Evolutionary conservation across 2,113 vertebrate species (phyloP), one percentile per base, ranked within the genome.

Genomic region (Amblyopsis rosae): DNA sequence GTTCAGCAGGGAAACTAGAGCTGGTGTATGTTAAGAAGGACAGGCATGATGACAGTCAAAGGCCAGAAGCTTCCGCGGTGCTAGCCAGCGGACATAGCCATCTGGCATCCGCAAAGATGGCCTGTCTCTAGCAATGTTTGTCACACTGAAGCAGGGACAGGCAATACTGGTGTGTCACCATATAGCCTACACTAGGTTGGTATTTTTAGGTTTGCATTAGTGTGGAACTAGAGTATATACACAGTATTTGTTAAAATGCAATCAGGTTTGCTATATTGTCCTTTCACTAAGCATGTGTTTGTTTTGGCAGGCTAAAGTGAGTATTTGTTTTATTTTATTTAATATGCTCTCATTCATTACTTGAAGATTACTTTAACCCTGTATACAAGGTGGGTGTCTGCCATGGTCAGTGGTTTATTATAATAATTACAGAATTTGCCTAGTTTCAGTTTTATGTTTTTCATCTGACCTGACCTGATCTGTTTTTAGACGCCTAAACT

Each of bases 111-210:
- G 85, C 77, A 62, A 71, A 86, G 85, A 81, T 65, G 56, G 80
- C 87, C 74, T 89, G 90, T 90, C 90, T 85, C 70, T 82, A 79
- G 74, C 75, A 62, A 84, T 90, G 76, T 71, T 55, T 74, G 78
- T 91, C 90, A 87, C 45, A 13, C 55, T 7, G 17, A 49, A 6
- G 59, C 74, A 46, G 82, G 69, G 82, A 79, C 79, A 77, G 50
- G 72, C 67, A 56, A 79, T 83, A 79, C 77, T 56, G 80, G 79
- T 79, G 82, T 85, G 81, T 82, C 87, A 84, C 50, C 65, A 70
- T 69, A 69, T 76, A 77, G 78, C 81, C 82, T 1, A 35, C 71
- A 74, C 59, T 60, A 62, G 59, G 80, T 78, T 82, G 66, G 59
- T 35, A 69, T 59, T 70, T 82, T 82, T 85, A 90, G 86, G 84